Percentiles rank a stretch among this genome's conserved stretches.
Conservation (phyloP, 2,113 vertebrate species). For the Psilopsiagon aymara region DNA sequence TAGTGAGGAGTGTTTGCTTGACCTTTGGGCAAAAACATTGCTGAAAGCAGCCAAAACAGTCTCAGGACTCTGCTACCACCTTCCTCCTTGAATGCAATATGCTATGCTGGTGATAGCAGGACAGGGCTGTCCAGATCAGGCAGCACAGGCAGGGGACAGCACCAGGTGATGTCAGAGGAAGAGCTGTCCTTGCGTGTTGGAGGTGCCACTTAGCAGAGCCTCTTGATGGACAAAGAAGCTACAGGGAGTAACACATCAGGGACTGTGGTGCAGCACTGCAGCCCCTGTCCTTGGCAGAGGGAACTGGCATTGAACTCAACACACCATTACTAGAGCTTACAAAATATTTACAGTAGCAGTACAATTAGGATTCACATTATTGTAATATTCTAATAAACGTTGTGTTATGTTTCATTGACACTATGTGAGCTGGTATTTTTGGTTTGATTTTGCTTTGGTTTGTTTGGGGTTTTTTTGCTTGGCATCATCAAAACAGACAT, state of each 20-base stretch:
- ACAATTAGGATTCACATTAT: background rate
- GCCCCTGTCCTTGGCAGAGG: background rate
- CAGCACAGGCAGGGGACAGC: accelerated
- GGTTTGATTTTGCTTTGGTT: accelerated
- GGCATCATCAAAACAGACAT: conserved; percentile 56
- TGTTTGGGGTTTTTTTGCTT: conserved; percentile 10
- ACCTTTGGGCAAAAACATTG: background rate
- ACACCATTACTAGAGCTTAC: background rate
- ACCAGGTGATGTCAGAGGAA: background rate
- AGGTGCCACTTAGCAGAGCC: accelerated
- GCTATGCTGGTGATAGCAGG: background rate
- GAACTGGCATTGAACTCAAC: background rate
- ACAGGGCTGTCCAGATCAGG: background rate
- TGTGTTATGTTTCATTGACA: background rate
- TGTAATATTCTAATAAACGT: background rate
- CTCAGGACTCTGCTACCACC: background rate
- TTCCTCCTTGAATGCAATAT: background rate
- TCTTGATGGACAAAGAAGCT: background rate
- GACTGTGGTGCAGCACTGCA: background rate
- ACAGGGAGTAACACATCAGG: accelerated
- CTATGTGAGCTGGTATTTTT: background rate
- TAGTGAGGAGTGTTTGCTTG: background rate
- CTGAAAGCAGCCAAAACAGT: background rate
- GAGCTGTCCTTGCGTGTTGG: background rate
- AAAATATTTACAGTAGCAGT: background rate